Evolutionary conservation across 2,113 vertebrate genomes (phyloP).

Genomic region (Vidua chalybeata): DNA sequence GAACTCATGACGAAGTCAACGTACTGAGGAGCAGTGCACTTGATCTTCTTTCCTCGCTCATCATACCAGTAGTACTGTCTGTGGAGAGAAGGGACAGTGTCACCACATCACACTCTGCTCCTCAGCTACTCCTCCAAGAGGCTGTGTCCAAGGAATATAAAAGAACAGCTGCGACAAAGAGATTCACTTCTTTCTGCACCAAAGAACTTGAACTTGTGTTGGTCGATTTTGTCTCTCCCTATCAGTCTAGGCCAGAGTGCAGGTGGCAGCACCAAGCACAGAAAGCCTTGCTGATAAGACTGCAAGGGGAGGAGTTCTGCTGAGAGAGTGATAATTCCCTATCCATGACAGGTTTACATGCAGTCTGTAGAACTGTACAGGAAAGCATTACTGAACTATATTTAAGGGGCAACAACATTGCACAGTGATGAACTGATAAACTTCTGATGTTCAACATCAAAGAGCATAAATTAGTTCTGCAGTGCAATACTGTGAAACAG

Average conservation of each 20-base stretch:
- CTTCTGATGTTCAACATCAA: neutral
- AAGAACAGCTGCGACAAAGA: neutral
- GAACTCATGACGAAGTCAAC: conserved; percentile 99
- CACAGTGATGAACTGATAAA: neutral
- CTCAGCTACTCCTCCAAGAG: neutral
- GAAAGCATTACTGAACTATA: neutral
- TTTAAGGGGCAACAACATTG: neutral
- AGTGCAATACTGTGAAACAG: neutral
- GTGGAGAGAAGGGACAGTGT: conserved; percentile 36
- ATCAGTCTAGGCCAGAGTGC: neutral
- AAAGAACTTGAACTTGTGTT: neutral
- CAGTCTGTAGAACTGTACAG: neutral
- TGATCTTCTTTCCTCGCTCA: conserved; percentile 96
- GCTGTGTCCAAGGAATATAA: neutral
- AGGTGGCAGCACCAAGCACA: neutral
- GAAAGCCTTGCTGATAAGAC: neutral
- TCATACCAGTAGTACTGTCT: conserved; percentile 99
- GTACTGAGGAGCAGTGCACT: conserved; percentile 98
- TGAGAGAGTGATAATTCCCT: neutral
- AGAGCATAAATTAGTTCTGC: neutral
- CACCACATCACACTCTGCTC: neutral
- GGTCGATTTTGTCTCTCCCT: neutral
- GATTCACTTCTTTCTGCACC: neutral
- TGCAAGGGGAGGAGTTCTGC: neutral
- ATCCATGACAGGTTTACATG: neutral